Evolutionary conservation across 2,888 invertebrate species (phyloP).

Genomic region (Ganaspis brasiliensis): DNA sequence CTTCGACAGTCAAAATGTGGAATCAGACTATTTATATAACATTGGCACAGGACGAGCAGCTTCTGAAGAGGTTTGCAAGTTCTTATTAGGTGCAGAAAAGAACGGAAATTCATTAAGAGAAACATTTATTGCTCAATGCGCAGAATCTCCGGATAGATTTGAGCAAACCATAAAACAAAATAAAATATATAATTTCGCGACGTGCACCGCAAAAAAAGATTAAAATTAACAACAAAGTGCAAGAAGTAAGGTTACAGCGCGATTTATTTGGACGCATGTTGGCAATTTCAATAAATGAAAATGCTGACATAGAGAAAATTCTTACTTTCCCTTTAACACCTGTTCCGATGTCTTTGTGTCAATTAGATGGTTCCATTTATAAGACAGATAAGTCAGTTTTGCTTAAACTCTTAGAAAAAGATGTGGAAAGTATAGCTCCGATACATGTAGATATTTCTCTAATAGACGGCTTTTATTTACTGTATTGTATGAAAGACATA

Average conservation of each 20-base stretch:
- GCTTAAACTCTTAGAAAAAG: slow-evolving; percentile 56
- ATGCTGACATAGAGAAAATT: slow-evolving; percentile 62
- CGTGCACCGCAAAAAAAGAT: background rate
- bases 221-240: slow-evolving; percentile 22
- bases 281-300: slow-evolving; percentile 52
- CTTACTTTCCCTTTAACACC: slow-evolving; percentile 63
- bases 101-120: slow-evolving; percentile 28
- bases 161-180: background rate
- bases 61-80: too few relatives aligned
- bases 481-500: slow-evolving; percentile 60
- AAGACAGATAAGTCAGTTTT: slow-evolving; percentile 66
- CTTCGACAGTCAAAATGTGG: background rate
- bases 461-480: slow-evolving; percentile 66
- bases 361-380: slow-evolving; percentile 55
- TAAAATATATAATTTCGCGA: slow-evolving; percentile 1
- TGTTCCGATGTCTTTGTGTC: slow-evolving; percentile 60
- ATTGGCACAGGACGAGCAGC: too few relatives aligned
- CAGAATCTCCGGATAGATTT: background rate
- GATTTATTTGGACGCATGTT: slow-evolving; percentile 58
- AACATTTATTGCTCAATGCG: slow-evolving; percentile 41
- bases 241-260: slow-evolving; percentile 16
- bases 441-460: slow-evolving; percentile 51
- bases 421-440: background rate
- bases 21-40: background rate
- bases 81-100: slow-evolving; percentile 45